phyloP scores from a whole-genome alignment of 2,797 vertebrate species.

The Sebastes oblongus region DNA sequence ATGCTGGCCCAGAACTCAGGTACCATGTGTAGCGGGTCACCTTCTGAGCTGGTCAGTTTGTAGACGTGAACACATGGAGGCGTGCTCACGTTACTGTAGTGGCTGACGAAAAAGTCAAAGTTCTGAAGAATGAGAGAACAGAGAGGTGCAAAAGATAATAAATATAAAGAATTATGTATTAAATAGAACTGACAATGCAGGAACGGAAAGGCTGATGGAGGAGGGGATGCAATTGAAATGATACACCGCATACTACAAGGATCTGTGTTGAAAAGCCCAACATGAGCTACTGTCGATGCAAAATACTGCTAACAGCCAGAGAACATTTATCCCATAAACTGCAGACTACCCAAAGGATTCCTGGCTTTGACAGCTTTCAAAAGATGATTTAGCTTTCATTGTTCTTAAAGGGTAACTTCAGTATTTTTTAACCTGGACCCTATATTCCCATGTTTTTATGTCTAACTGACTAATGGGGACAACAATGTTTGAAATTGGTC shows the following conservation, averaged over 20 bases:
- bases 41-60: conserved; percentile 88
- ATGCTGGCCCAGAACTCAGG: conserved; percentile 98
- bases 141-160: neutral
- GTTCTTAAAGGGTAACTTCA: neutral
- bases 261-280: neutral
- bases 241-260: too few species aligned
- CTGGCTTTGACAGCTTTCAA: neutral
- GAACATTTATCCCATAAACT: neutral
- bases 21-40: conserved; percentile 85
- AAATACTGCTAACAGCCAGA: neutral
- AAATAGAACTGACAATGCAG: neutral
- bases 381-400: neutral
- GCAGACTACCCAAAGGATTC: neutral
- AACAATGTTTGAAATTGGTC: too few species aligned
- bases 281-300: neutral
- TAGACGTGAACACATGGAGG: conserved; percentile 96
- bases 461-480: too few species aligned
- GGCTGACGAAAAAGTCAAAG: conserved; percentile 98
- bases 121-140: conserved; percentile 79
- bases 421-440: too few species aligned
- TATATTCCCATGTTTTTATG: too few species aligned
- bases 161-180: neutral
- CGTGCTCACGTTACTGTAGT: conserved; percentile 96
- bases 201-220: neutral
- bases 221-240: neutral